Evolutionary conservation across 23 tunicate species (phyloP), one percentile per base, ranked within the genome.

Genomic region (Styela clava): DNA sequence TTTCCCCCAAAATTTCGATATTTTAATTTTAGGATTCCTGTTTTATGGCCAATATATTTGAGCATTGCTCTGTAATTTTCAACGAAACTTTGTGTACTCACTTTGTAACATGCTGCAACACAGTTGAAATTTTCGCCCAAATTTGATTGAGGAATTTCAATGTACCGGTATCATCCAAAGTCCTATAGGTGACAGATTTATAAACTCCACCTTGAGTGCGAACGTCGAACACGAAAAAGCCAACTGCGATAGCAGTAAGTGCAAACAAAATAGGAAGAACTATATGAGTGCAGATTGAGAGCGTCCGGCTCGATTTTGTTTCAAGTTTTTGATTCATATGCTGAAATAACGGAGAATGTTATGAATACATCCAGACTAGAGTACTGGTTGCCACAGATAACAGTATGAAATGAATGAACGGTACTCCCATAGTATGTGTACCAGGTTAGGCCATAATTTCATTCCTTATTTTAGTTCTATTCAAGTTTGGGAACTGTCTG

Each of bases 221-320:
- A 20, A 87, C 83, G 76, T 87, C 91, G 26, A 64, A 67, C 24
- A 68, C 19, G 20, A 87, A 69, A 35, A 87, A 23, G 1, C 91
- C 91, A 25, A 24, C 83, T 3, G 62, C 74, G 18, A 87, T 33
- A 16, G 91, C 86, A 61, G 74, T 20, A 61, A 87, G 68, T 24
- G 85, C 91, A 21, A 87, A 21, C 19, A 83, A 64, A 23, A 73
- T 52, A 0, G 91, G 69, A 31, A 69, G 44, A 33, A 71, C 44
- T 1, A 76, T 9, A 20, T 37, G 21, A 30, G 52, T 30, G 44
- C 74, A 61, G 12, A 77, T 36, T 2, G 74, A 76, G 19, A 22
- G 27, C 19, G 83, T 31, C 2, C 28, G 74, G 27, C 73, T 24
- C 52, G 69, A 70, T 33, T 33, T 61, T 30, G 34, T 69, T 5